Base-by-base conservation (phyloP, 2,888 invertebrate genomes). In the Hanleya hanleyi region DNA sequence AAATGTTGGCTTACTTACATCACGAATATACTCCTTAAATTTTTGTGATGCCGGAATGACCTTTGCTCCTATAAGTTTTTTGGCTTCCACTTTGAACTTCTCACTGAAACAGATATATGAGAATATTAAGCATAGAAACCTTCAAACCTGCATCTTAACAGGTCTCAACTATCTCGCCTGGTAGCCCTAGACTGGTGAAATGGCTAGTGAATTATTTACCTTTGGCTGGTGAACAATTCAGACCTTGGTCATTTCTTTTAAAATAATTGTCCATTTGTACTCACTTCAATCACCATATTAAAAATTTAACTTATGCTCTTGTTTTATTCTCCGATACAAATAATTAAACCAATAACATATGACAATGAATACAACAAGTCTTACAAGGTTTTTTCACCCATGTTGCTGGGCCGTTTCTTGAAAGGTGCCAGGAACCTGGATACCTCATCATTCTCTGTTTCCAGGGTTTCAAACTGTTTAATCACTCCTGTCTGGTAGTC, bases 1-100 rank as follows among this genome's bases (percentile, higher is more conserved):
- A 29, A 67, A 35, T 32, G 33, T 33, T n/a, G n/a, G 26, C 18
- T 1, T 18, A 41, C 72, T 37, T 65, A 80, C 80, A 65, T 81
- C 74, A 62, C 73, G 69, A 36, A 83, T 22, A 37, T 77, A 81
- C 15, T 73, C 61, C 36, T 76, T 77, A 18, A 84, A 74, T 22
- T 70, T 73, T 41, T 71, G 41, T 26, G 77, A 68, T 9, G 80
- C 77, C 37, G 83, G 80, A 32, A 62, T 33, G 47, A 82, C 68
- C 15, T 71, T 33, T 5, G 76, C 76, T 69, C 79, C 74, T 50
- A 84, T 64, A 36, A 83, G 72, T 22, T 75, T 61, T 64, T 75
- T 77, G 7, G 87, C 84, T 38, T 84, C 85, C 36, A 75, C 76
- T 67, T 79, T 77, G 80, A 86, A 74, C 6, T 82, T 75, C 7